Conservation (phyloP, 2,888 invertebrate genomes). For the Cynaeus angustus region DNA sequence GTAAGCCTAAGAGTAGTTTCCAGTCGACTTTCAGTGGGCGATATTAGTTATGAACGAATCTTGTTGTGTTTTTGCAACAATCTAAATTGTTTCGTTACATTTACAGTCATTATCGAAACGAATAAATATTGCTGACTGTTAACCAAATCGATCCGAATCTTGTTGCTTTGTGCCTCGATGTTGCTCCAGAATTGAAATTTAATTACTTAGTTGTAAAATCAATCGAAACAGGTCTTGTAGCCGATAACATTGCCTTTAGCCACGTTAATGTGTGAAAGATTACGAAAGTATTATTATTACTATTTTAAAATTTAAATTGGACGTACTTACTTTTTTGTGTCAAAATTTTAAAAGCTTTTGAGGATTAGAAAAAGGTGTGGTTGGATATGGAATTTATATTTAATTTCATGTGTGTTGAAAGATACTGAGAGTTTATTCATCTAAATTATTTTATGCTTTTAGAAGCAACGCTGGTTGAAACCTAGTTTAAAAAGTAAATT, state of each 20-base stretch:
- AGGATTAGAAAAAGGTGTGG: too few species aligned
- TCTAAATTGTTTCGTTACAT: background rate
- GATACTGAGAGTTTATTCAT: background rate
- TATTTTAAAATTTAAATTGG: too few species aligned
- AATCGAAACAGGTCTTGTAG: conserved; percentile 1
- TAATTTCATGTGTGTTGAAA: too few species aligned
- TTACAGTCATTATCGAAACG: background rate
- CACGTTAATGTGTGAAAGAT: conserved; percentile 2
- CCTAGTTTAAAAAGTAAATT: background rate
- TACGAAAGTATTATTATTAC: background rate
- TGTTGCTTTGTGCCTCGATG: background rate
- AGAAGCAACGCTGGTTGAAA: background rate
- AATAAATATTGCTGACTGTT: background rate
- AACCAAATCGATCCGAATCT: background rate
- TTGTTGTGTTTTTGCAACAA: background rate
- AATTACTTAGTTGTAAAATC: conserved; percentile 8
- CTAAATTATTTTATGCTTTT: background rate
- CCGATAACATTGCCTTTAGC: conserved; percentile 1
- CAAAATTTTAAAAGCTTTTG: too few species aligned
- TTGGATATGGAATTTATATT: too few species aligned
- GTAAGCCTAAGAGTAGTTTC: background rate
- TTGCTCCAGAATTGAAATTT: conserved; percentile 1
- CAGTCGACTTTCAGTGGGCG: too few species aligned
- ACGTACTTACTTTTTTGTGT: too few species aligned
- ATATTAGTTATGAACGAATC: too few species aligned